Percentiles rank a stretch among this genome's conserved stretches.
These are phyloP conservation scores for Mactromeris polynyma DNA, from an alignment of 2,888 invertebrate genomes.

Conservation along the genomic window DNA sequence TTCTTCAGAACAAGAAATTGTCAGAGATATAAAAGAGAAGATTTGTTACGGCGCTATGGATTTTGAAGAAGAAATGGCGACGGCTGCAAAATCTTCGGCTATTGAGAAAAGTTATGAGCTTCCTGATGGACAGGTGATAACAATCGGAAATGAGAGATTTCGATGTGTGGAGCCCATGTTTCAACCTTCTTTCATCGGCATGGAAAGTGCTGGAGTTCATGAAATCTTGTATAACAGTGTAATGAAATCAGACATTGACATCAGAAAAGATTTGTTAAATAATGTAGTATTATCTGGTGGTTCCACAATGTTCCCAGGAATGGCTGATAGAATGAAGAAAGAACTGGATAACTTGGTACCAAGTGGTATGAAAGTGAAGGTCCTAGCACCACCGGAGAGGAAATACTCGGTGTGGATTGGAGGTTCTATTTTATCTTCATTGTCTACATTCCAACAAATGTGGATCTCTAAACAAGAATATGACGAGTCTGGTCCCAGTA, in stretches of 20 bases:
- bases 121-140: not conserved
- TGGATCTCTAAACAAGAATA: not conserved
- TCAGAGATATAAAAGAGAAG: not conserved
- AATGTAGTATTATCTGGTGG: not conserved
- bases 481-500: not conserved
- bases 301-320: not conserved
- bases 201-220: too few relatives aligned
- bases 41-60: not conserved
- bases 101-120: slow-evolving; percentile 1
- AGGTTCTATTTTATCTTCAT: too few relatives aligned
- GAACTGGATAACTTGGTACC: too few relatives aligned
- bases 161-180: not conserved
- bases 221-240: too few relatives aligned
- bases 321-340: too few relatives aligned
- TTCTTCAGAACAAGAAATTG: not conserved
- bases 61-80: not conserved
- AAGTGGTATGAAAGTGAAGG: too few relatives aligned
- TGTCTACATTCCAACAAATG: not conserved
- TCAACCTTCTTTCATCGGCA: slow-evolving; percentile 1
- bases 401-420: too few relatives aligned
- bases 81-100: not conserved
- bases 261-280: too few relatives aligned
- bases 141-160: not conserved
- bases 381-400: too few relatives aligned
- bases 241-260: too few relatives aligned